phyloP scores from a whole-genome alignment of 2,113 vertebrate species.

The Aegithalos caudatus region DNA sequence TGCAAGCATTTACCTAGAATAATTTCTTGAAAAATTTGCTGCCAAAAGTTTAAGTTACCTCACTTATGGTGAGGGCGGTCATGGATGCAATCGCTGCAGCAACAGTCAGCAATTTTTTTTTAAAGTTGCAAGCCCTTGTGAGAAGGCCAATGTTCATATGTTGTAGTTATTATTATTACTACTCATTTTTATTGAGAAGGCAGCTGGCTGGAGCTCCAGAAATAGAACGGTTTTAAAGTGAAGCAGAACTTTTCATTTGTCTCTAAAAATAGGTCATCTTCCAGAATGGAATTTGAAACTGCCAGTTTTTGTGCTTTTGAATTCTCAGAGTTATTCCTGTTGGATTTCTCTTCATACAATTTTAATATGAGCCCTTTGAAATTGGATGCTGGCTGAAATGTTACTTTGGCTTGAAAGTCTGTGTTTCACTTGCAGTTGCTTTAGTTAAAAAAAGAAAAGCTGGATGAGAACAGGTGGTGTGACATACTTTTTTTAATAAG shows the following conservation, averaged over 20 bases:
- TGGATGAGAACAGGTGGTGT: conserved; percentile 5
- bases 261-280: conserved; percentile 29
- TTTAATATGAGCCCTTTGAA: conserved; percentile 51
- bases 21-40: background rate
- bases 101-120: background rate
- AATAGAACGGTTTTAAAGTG: conserved; percentile 32
- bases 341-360: background rate
- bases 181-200: conserved; percentile 3
- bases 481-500: background rate
- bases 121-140: background rate
- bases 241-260: conserved; percentile 3
- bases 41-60: background rate
- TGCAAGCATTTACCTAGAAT: background rate
- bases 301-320: conserved; percentile 5
- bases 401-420: background rate
- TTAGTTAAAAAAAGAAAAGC: background rate
- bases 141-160: background rate
- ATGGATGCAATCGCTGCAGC: rapidly evolving
- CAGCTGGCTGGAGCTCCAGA: conserved; percentile 8
- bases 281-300: conserved; percentile 17
- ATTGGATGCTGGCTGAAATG: background rate
- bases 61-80: background rate
- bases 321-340: conserved; percentile 5
- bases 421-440: background rate
- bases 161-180: conserved; percentile 25